Evolutionary conservation across 1,140 invertebrate species (phyloP), one percentile per base, ranked within the genome.

Genomic region (Drosophila burlai): DNA sequence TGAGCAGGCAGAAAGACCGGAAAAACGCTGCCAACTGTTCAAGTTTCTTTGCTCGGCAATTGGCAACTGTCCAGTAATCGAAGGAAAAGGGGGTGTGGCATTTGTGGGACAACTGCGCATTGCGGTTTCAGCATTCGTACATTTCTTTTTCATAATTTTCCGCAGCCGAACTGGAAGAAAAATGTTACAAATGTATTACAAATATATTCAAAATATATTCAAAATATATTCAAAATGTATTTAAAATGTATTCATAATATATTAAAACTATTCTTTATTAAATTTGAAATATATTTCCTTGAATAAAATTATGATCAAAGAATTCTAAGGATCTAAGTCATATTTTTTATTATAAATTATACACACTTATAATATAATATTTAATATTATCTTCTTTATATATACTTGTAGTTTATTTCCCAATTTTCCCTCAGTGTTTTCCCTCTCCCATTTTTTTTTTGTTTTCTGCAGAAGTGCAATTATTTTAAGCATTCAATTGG

Each of bases 401-500:
- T 18, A 11, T 43, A n/a, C n/a, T n/a, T n/a, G n/a, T n/a, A 21
- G 3, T 46, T 24, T 8, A 3, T 13, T 18, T 21, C 16, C 13
- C 13, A 13, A 0, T 21, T 55, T 38, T 55, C 2, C 21, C 21
- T 0, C 54, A 24, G 54, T 57, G 36, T 26, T 26, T 40, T 7
- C 9, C 21, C 54, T 40, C 54, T 40, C 18, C 4, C 15, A 49
- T 15, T 26, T 49, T 8, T 26, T 47, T 54, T 36, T 38, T 38
- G 16, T 38, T 16, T 61, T 42, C 52, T 58, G 58, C 55, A 49
- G 46, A 58, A 84, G 75, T 76, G 74, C 87, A 91, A 89, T 89
- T 89, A 89, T 89, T 89, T 79, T 84, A 89, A 89, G 76, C 85
- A 89, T 91, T 87, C 89, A 84, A 91, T 91, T 91, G 68, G 71